Conservation (phyloP, 2,888 invertebrate genomes). For the Polylopha cassiicola region DNA sequence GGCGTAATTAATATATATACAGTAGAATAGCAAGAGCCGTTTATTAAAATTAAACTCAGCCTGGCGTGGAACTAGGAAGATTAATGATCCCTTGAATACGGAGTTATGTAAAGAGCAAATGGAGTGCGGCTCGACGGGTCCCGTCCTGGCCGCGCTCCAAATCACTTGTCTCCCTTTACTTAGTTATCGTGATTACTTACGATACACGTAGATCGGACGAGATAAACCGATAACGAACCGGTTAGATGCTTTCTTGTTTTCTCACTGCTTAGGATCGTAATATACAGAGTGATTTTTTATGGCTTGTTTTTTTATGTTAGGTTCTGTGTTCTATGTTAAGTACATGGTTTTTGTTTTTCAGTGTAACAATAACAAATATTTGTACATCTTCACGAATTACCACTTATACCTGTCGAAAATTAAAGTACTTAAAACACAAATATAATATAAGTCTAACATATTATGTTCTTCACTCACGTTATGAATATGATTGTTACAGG, state of each 20-base stretch:
- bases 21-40: conserved; percentile 62
- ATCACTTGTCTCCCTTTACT: conserved; percentile 69
- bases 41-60: conserved; percentile 75
- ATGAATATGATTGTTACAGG: too few relatives aligned
- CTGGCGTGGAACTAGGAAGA: conserved; percentile 74
- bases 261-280: not conserved
- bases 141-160: conserved; percentile 71
- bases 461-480: too few relatives aligned
- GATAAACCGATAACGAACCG: conserved; percentile 5
- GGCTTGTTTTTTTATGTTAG: conserved; percentile 1
- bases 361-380: too few relatives aligned
- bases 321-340: too few relatives aligned
- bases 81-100: conserved; percentile 74
- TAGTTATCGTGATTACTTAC: conserved; percentile 48
- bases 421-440: too few relatives aligned
- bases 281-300: not conserved
- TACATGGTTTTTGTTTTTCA: too few relatives aligned
- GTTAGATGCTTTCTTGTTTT: not conserved
- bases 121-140: conserved; percentile 63
- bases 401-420: too few relatives aligned
- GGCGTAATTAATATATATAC: conserved; percentile 62
- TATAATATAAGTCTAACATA: too few relatives aligned
- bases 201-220: conserved; percentile 12
- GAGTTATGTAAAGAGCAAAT: conserved; percentile 75
- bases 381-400: too few relatives aligned